A percentile compares a stretch with the other conserved stretches of the same genome.
Conservation (phyloP, 1,140 invertebrate species). For the Nasonia longicornis region DNA sequence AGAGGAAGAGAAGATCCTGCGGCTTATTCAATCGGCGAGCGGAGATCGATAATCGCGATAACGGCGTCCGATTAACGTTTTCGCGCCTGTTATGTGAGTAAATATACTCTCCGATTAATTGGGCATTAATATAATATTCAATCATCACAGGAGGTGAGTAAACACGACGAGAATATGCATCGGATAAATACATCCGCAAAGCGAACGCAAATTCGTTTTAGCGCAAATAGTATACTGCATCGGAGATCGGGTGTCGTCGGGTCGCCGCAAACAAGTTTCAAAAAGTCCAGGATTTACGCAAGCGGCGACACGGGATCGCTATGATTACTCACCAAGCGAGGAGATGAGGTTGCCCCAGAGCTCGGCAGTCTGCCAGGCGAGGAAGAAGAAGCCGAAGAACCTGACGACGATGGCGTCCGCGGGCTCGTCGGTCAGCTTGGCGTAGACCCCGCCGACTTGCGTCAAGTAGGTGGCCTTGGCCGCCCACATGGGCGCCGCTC, state of each 20-base stretch:
- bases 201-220: too few species aligned
- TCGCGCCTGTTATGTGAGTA: too few species aligned
- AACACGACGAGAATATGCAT: too few species aligned
- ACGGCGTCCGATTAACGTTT: neutral
- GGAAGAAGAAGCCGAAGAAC: conserved; percentile 98
- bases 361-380: conserved; percentile 95
- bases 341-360: conserved; percentile 97
- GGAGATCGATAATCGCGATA: neutral
- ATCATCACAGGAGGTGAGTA: too few species aligned
- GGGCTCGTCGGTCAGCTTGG: conserved; percentile 86
- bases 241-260: too few species aligned
- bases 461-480: conserved; percentile 96
- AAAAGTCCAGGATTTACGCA: too few species aligned
- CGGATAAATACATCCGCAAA: too few species aligned
- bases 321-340: conserved; percentile 80
- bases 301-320: too few species aligned
- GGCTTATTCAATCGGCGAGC: neutral
- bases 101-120: too few species aligned
- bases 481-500: conserved; percentile 96
- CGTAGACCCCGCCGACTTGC: conserved; percentile 89
- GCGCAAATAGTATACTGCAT: too few species aligned
- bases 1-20: neutral
- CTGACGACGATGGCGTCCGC: conserved; percentile 91
- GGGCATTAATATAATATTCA: too few species aligned
- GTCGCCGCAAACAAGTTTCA: too few species aligned